Evolutionary conservation across 2,888 invertebrate species (phyloP).

Genomic region (Candidula unifasciata): DNA sequence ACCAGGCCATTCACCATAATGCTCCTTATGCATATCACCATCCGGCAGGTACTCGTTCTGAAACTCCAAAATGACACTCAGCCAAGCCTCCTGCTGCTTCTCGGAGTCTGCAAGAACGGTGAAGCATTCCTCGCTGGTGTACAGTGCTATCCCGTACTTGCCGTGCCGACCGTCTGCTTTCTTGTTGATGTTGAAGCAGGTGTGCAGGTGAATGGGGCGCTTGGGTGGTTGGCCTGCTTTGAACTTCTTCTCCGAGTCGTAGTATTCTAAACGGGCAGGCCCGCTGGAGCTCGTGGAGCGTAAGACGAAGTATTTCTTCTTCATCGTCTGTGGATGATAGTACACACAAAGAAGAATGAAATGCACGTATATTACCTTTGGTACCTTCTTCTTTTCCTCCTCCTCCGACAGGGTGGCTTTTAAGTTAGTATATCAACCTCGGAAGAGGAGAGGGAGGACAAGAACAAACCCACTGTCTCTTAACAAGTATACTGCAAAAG

Average conservation of each 20-base stretch:
- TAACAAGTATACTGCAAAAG: no score
- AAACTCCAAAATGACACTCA: constrained; percentile 85
- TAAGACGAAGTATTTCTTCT: constrained; percentile 94
- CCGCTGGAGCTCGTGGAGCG: constrained; percentile 85
- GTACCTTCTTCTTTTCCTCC: no score
- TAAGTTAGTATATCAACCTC: no score
- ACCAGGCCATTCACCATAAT: constrained; percentile 61
- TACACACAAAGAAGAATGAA: no score
- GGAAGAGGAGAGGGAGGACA: no score
- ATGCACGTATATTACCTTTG: no score
- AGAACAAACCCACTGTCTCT: no score
- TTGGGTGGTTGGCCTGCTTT: constrained; percentile 84
- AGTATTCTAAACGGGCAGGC: constrained; percentile 91
- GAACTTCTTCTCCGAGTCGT: constrained; percentile 94
- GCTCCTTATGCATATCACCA: constrained; percentile 57
- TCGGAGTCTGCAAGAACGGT: constrained; percentile 90
- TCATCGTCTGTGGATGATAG: constrained; percentile 83
- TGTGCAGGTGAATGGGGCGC: constrained; percentile 87
- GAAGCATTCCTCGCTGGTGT: constrained; percentile 93
- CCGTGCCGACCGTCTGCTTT: constrained; percentile 88
- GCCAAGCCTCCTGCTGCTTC: constrained; percentile 89
- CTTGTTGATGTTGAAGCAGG: constrained; percentile 93
- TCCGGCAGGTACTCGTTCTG: constrained; percentile 78
- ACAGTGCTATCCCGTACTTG: constrained; percentile 90
- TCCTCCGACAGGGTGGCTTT: no score